Evolutionary conservation across 2,113 vertebrate species (phyloP).

Genomic region (Hippopotamus amphibius): DNA sequence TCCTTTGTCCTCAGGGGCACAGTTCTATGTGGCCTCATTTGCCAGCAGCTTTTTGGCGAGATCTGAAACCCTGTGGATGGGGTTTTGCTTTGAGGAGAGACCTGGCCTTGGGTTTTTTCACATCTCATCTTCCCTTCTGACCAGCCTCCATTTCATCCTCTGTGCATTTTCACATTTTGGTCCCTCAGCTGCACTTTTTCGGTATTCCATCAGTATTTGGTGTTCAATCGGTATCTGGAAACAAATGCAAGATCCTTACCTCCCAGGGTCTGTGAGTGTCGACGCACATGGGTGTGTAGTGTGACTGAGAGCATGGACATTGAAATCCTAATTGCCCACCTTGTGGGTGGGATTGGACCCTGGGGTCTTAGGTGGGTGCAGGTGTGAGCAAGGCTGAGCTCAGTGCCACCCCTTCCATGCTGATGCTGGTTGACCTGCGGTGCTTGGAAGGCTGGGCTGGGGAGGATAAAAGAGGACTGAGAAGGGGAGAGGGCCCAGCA

Average conservation of each 20-base stretch:
- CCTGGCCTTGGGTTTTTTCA: not conserved
- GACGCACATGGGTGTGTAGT: not conserved
- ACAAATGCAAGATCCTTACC: not conserved
- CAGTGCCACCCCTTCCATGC: not conserved
- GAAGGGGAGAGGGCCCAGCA: not conserved
- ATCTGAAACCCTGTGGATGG: not conserved
- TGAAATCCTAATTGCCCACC: too few relatives aligned
- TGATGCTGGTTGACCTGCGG: not conserved
- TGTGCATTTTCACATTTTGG: not conserved
- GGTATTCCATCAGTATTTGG: not conserved
- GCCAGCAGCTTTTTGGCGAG: not conserved
- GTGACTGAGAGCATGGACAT: not conserved
- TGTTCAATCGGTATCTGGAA: not conserved
- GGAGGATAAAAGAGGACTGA: not conserved
- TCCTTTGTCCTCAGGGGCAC: not conserved
- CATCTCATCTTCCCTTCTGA: not conserved
- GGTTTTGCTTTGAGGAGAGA: not conserved
- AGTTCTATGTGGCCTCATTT: not conserved
- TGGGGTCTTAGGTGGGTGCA: not conserved
- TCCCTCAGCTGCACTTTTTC: not conserved
- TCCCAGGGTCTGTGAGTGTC: not conserved
- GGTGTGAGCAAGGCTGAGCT: not conserved
- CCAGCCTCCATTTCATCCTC: not conserved
- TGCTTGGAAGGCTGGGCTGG: not conserved
- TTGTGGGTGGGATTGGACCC: not conserved